Conservation (phyloP, 2,888 invertebrate genomes). For the Zootermopsis nevadensis region DNA sequence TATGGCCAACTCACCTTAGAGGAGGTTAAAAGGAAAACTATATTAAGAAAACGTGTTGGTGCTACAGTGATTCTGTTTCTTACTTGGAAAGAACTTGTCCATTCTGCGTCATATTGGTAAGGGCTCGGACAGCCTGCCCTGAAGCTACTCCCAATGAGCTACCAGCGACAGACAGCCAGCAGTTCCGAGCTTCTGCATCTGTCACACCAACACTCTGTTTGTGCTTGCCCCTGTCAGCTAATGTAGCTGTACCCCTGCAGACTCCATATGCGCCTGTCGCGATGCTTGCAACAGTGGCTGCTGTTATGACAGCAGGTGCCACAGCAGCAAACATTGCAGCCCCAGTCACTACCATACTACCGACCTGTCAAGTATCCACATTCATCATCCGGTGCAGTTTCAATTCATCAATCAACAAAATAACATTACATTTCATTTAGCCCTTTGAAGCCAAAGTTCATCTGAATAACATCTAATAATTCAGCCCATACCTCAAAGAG, state of each 20-base stretch:
- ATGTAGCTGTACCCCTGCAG: slow-evolving; percentile 18
- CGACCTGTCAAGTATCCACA: slow-evolving; percentile 8
- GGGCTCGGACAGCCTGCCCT: slow-evolving; percentile 17
- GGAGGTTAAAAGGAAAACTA: too few species aligned
- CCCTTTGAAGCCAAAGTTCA: too few species aligned
- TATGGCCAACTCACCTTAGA: too few species aligned
- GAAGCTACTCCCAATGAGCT: slow-evolving; percentile 46
- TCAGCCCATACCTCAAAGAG: too few species aligned
- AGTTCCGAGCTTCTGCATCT: slow-evolving; percentile 39
- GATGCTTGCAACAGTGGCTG: slow-evolving; percentile 22
- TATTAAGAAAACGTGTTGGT: too few species aligned
- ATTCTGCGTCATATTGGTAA: slow-evolving; percentile 35
- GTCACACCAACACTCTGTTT: slow-evolving; percentile 45
- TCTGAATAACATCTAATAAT: too few species aligned
- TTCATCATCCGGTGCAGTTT: too few species aligned
- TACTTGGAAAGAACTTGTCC: slow-evolving; percentile 36
- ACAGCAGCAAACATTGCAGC: slow-evolving; percentile 30
- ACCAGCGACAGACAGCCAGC: slow-evolving; percentile 44
- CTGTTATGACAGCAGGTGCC: slow-evolving; percentile 34
- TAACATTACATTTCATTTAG: too few species aligned
- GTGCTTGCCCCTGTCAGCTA: slow-evolving; percentile 46
- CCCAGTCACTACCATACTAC: slow-evolving; percentile 31
- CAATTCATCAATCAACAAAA: too few species aligned
- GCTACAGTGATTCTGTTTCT: not conserved
- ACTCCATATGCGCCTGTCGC: slow-evolving; percentile 45